Evolutionary conservation across 1,140 invertebrate species (phyloP), one percentile per base, ranked within the genome.

Genomic region (Oedothorax gibbosus): DNA sequence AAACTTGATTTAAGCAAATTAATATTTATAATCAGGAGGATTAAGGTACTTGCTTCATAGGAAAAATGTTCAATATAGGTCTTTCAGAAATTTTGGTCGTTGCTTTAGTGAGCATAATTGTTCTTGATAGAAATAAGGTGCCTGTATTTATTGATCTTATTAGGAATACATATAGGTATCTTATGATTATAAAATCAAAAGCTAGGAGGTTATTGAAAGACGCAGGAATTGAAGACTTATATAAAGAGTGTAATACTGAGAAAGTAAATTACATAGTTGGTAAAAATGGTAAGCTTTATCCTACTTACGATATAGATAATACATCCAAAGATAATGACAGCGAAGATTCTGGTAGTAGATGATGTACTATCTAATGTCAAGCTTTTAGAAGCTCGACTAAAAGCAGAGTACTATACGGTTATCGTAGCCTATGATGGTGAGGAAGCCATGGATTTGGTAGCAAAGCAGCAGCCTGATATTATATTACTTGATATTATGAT

Each of bases 141-240:
- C 57, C 57, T 62, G 57, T 62, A 62, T 62, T 62, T 62, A 62
- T 62, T 62, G 57, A 62, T 62, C 57, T 62, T 62, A 62, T 9
- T 62, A 5, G 57, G 57, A 62, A 62, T 62, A 12, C 11, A 12
- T 62, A 62, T 62, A 62, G 18, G 57, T 62, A 62, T 62, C 57
- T 62, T 62, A 62, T 62, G 57, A 62, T 62, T 62, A 62, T 62
- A 62, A 62, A 62, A 62, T 62, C 57, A 62, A 62, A 62, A 62
- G 57, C 57, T 62, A 62, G 57, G 57, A 62, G 57, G 57, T 62
- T 62, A 62, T 62, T 62, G 57, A 62, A 62, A 62, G 57, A 62
- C 57, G 57, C 57, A 62, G 57, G 57, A 62, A 12, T 62, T 62
- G 57, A 62, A 62, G 57, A 62, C 57, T 62, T 62, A 62, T 62